phyloP scores from a whole-genome alignment of 2,797 vertebrate genomes.

The Macropodus opercularis region DNA sequence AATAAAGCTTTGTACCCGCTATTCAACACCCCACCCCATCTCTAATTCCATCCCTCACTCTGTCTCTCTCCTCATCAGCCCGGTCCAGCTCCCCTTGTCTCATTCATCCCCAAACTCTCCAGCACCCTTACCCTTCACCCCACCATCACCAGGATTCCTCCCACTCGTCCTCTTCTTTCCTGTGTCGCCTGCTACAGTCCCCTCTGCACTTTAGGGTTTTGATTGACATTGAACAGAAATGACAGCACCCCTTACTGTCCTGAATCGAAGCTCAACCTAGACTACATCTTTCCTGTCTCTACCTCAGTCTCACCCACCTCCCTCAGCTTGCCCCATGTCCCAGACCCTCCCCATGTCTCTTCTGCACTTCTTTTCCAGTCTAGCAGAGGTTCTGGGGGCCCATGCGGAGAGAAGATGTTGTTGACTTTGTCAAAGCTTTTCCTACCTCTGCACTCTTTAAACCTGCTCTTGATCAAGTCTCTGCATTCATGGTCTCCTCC shows the following conservation, averaged over 20 bases:
- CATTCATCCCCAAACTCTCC: slow-evolving; percentile 42
- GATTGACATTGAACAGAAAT: slow-evolving; percentile 27
- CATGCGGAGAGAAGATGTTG: too few species aligned
- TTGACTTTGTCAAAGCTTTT: too few species aligned
- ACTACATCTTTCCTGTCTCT: too few species aligned
- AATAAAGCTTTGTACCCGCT: slow-evolving; percentile 81
- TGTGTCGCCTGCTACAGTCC: slow-evolving; percentile 1
- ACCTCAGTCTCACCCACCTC: too few species aligned
- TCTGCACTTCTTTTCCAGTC: too few species aligned
- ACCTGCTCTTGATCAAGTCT: too few species aligned
- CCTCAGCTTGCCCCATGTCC: too few species aligned
- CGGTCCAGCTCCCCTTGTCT: slow-evolving; percentile 55
- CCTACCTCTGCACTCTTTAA: too few species aligned
- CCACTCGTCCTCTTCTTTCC: slow-evolving; percentile 14
- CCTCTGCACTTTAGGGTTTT: slow-evolving; percentile 3
- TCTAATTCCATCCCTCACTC: slow-evolving; percentile 54
- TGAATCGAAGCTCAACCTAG: too few species aligned
- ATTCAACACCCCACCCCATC: slow-evolving; percentile 37
- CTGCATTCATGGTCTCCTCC: too few species aligned
- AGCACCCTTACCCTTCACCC: slow-evolving; percentile 34
- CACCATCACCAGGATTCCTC: slow-evolving; percentile 28
- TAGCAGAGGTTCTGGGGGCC: too few species aligned
- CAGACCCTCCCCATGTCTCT: too few species aligned
- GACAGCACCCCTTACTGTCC: not conserved
- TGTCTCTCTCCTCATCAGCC: slow-evolving; percentile 47